A percentile compares a stretch with the other conserved stretches of the same genome.
Evolutionary conservation across 2,113 vertebrate species (phyloP).

Genomic region (Carassius carassius): DNA sequence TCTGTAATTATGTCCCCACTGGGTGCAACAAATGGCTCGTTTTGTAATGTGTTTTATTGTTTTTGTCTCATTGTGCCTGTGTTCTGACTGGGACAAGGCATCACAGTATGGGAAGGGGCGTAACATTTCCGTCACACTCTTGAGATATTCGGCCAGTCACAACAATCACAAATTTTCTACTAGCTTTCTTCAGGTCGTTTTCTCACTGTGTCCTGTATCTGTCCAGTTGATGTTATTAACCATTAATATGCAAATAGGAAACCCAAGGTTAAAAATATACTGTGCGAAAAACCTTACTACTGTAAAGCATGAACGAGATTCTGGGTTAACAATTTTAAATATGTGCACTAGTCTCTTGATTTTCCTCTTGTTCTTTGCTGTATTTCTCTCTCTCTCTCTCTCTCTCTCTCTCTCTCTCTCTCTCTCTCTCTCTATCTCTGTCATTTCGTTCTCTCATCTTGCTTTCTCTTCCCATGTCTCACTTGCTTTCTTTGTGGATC

Average conservation of each 20-base stretch:
- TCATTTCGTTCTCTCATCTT: background rate
- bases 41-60: too few species aligned
- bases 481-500: conserved; percentile 5
- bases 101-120: background rate
- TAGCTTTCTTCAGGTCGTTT: background rate
- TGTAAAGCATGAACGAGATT: background rate
- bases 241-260: background rate
- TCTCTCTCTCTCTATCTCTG: background rate
- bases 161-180: too few species aligned
- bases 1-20: too few species aligned
- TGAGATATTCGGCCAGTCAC: too few species aligned
- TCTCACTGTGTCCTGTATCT: background rate
- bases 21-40: too few species aligned
- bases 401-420: background rate
- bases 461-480: background rate
- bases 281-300: background rate
- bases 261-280: background rate
- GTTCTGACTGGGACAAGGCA: too few species aligned
- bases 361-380: background rate
- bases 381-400: conserved; percentile 10
- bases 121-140: too few species aligned
- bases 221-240: background rate
- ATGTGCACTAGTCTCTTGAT: background rate
- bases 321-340: background rate
- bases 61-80: too few species aligned